phyloP scores from a whole-genome alignment of 2,888 invertebrate species.

The Petrolisthes cinctipes region DNA sequence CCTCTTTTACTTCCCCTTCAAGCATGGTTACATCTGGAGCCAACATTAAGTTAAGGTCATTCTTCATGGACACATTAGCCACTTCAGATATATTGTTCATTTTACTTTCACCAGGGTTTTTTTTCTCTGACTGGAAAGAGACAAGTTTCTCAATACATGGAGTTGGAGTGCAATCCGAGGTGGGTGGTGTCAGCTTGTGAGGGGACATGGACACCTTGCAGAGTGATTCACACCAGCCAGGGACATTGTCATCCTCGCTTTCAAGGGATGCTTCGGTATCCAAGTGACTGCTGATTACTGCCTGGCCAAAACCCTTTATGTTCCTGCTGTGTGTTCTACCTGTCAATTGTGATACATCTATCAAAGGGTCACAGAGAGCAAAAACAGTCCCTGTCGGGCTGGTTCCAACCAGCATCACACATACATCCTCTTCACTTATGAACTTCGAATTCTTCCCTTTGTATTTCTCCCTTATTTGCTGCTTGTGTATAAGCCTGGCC shows the following conservation, averaged over 20 bases:
- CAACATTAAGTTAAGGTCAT: conserved; percentile 22
- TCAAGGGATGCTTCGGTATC: conserved; percentile 15
- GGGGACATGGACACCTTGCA: conserved; percentile 65
- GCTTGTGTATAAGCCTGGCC: conserved; percentile 43
- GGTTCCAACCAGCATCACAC: conserved; percentile 51
- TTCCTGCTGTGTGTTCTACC: conserved; percentile 10
- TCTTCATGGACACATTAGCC: neutral
- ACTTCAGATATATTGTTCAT: neutral
- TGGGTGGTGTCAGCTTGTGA: conserved; percentile 49
- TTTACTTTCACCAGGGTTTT: neutral
- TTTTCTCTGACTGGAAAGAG: neutral
- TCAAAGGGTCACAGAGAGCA: conserved; percentile 40
- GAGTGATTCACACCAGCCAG: conserved; percentile 62
- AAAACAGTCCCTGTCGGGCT: conserved; percentile 26
- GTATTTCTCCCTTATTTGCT: conserved; percentile 44
- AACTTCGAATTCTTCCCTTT: conserved; percentile 14
- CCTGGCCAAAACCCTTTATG: conserved; percentile 3
- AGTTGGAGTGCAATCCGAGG: conserved; percentile 16
- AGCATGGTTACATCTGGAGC: conserved; percentile 24
- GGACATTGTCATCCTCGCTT: conserved; percentile 47
- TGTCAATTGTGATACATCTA: conserved; percentile 11
- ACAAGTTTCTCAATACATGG: neutral
- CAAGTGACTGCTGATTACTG: conserved; percentile 9
- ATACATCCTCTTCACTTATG: conserved; percentile 18
- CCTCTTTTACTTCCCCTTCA: conserved; percentile 28